phyloP scores from a whole-genome alignment of 1,140 invertebrate genomes.

The Schlechtendalia chinensis region DNA sequence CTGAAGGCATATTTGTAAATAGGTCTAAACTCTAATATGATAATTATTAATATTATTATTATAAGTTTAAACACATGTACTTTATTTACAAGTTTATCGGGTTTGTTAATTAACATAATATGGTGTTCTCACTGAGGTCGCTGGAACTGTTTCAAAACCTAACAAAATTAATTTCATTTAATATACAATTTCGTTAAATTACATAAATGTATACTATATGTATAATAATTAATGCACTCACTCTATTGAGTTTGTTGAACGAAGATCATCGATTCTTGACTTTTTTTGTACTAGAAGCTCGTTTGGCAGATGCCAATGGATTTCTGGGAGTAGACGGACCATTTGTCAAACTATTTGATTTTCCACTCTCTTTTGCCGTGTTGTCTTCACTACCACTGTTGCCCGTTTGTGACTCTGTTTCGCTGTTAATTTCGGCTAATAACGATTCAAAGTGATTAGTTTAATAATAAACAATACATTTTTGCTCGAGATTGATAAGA shows the following conservation, averaged over 20 bases:
- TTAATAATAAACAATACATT: neutral
- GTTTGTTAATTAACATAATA: neutral
- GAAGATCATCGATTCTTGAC: constrained; percentile 52
- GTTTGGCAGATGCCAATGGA: constrained; percentile 50
- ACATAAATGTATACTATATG: no score
- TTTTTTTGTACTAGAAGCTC: constrained; percentile 52
- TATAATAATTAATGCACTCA: constrained; percentile 9
- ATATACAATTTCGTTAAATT: no score
- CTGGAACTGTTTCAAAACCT: constrained; percentile 49
- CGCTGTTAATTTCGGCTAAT: constrained; percentile 78
- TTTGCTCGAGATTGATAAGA: neutral
- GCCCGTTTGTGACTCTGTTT: constrained; percentile 81
- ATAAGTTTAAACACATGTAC: no score
- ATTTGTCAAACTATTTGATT: constrained; percentile 53
- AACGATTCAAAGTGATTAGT: constrained; percentile 54
- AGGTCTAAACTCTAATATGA: no score
- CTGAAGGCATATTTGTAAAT: no score
- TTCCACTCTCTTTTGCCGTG: constrained; percentile 52
- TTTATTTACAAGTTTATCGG: neutral
- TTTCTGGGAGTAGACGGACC: constrained; percentile 47
- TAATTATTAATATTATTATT: no score
- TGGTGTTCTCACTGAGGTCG: constrained; percentile 26
- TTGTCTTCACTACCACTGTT: constrained; percentile 69
- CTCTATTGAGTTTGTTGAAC: constrained; percentile 49
- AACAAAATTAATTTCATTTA: neutral